These are phyloP conservation scores for Eledona agricola DNA, from an alignment of 2,888 invertebrate species.

Conservation along the genomic window DNA sequence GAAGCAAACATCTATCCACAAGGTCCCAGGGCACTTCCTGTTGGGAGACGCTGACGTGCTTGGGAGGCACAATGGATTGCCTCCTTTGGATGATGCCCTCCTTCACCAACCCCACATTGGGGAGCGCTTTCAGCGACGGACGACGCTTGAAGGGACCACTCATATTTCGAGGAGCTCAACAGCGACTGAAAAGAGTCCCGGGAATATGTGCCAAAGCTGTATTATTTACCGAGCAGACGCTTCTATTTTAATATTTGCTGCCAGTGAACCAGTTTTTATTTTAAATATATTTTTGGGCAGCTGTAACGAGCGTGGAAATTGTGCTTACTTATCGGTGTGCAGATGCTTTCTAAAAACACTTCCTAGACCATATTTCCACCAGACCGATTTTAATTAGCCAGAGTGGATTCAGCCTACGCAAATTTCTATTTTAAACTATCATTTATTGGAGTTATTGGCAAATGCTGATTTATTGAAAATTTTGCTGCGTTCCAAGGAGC, in stretches of 20 bases:
- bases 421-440: too few relatives aligned
- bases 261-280: constrained; percentile 21
- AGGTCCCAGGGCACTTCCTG: constrained; percentile 78
- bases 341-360: too few relatives aligned
- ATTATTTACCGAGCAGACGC: constrained; percentile 25
- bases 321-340: too few relatives aligned
- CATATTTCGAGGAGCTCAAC: constrained; percentile 47
- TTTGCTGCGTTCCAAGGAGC: too few relatives aligned
- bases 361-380: too few relatives aligned
- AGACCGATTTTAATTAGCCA: too few relatives aligned
- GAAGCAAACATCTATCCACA: constrained; percentile 76
- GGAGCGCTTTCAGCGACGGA: constrained; percentile 58
- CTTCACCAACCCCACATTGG: constrained; percentile 59
- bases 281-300: too few relatives aligned
- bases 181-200: constrained; percentile 38
- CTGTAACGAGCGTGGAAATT: too few relatives aligned
- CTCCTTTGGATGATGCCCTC: constrained; percentile 61
- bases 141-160: constrained; percentile 61
- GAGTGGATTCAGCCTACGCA: too few relatives aligned
- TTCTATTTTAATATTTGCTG: constrained; percentile 29
- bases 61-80: constrained; percentile 60
- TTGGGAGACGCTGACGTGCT: constrained; percentile 63
- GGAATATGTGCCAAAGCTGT: constrained; percentile 41
- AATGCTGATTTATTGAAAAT: too few relatives aligned
- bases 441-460: too few relatives aligned